phyloP scores from a whole-genome alignment of 2,888 invertebrate genomes.

The Esperia sulphurella region DNA sequence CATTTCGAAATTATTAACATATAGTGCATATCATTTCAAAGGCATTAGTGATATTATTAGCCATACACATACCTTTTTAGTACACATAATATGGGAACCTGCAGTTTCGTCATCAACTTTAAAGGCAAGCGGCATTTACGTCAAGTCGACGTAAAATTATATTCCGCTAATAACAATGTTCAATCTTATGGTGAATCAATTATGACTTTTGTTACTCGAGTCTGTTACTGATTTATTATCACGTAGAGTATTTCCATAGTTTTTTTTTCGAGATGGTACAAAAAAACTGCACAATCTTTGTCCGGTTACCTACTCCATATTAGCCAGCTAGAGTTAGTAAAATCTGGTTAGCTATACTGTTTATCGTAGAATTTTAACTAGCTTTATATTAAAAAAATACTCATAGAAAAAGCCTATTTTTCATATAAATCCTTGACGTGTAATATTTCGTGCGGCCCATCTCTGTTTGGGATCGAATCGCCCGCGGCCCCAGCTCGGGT shows the following conservation, averaged over 20 bases:
- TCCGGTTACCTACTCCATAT: too few relatives aligned
- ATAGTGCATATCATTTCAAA: slow-evolving; percentile 43
- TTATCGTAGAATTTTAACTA: neutral
- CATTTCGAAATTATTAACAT: slow-evolving; percentile 43
- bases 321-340: too few relatives aligned
- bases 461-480: slow-evolving; percentile 19
- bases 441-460: slow-evolving; percentile 31
- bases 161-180: too few relatives aligned
- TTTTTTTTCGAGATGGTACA: too few relatives aligned
- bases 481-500: slow-evolving; percentile 28
- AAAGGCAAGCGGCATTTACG: neutral
- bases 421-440: slow-evolving; percentile 17
- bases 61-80: slow-evolving; percentile 4
- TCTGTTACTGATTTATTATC: too few relatives aligned
- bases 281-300: too few relatives aligned
- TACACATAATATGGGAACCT: neutral
- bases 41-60: slow-evolving; percentile 21
- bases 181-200: too few relatives aligned
- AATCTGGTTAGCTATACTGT: neutral
- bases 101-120: neutral
- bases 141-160: too few relatives aligned
- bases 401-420: slow-evolving; percentile 11
- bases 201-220: too few relatives aligned
- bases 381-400: neutral
- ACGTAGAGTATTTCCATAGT: too few relatives aligned